These are phyloP conservation scores for Salvelinus fontinalis DNA, from an alignment of 2,113 vertebrate species.

Conservation along the genomic window DNA sequence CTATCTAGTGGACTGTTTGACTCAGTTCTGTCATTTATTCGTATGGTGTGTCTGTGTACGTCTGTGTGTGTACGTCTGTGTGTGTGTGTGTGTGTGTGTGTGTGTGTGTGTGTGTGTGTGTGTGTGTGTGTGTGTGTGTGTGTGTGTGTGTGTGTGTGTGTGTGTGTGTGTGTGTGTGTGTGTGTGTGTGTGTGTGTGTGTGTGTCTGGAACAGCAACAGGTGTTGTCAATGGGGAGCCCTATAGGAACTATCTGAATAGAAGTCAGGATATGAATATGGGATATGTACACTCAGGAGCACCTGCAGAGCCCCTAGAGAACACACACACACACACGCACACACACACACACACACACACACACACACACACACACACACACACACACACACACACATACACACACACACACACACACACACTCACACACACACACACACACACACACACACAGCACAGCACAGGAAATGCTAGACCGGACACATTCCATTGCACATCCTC, in stretches of 20 bases:
- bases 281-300: slow-evolving; percentile 60
- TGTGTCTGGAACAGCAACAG: slow-evolving; percentile 51
- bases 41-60: neutral
- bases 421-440: neutral
- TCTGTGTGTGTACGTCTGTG: slow-evolving; percentile 9
- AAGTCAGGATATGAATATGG: slow-evolving; percentile 77
- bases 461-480: slow-evolving; percentile 57
- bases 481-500: slow-evolving; percentile 55
- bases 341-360: slow-evolving; percentile 27
- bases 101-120: slow-evolving; percentile 27
- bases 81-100: slow-evolving; percentile 23
- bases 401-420: slow-evolving; percentile 28
- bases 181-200: slow-evolving; percentile 23
- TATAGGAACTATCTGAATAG: slow-evolving; percentile 61
- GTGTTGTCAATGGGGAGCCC: slow-evolving; percentile 67
- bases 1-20: neutral
- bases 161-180: slow-evolving; percentile 27
- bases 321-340: slow-evolving; percentile 19
- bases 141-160: neutral
- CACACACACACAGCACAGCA: slow-evolving; percentile 18
- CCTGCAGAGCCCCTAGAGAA: slow-evolving; percentile 61
- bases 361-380: neutral
- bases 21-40: neutral
- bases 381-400: slow-evolving; percentile 22
- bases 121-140: slow-evolving; percentile 21